Evolutionary conservation across 2,113 vertebrate species (phyloP).

Genomic region (Alces alces): DNA sequence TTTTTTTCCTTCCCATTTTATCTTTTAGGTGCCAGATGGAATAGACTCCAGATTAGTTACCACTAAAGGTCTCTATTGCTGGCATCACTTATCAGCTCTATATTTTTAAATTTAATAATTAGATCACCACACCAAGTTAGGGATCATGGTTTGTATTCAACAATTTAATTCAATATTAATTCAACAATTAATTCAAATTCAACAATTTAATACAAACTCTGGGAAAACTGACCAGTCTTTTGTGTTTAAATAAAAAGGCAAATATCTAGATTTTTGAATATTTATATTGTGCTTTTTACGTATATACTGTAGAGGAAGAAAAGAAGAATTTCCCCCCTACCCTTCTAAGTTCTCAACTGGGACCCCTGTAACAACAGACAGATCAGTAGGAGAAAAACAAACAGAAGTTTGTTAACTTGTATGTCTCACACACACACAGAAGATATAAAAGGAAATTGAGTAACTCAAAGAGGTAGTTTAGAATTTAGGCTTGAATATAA

Average conservation of each 20-base stretch:
- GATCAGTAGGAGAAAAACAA: neutral
- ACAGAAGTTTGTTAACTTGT: neutral
- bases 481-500: neutral
- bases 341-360: neutral
- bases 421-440: neutral
- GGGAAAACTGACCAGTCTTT: neutral
- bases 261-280: neutral
- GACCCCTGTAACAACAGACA: neutral
- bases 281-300: neutral
- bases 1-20: neutral
- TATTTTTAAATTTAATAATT: conserved; percentile 11
- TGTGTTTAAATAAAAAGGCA: neutral
- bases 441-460: neutral
- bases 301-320: neutral
- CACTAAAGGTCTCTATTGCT: neutral
- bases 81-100: neutral
- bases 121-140: neutral
- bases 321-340: neutral
- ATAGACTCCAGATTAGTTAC: neutral
- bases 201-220: neutral
- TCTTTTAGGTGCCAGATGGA: neutral
- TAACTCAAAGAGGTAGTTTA: neutral
- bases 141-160: neutral
- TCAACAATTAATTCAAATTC: neutral
- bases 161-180: neutral